Evolutionary conservation across 2,888 invertebrate species (phyloP).

Genomic region (Isotomurus palustris): DNA sequence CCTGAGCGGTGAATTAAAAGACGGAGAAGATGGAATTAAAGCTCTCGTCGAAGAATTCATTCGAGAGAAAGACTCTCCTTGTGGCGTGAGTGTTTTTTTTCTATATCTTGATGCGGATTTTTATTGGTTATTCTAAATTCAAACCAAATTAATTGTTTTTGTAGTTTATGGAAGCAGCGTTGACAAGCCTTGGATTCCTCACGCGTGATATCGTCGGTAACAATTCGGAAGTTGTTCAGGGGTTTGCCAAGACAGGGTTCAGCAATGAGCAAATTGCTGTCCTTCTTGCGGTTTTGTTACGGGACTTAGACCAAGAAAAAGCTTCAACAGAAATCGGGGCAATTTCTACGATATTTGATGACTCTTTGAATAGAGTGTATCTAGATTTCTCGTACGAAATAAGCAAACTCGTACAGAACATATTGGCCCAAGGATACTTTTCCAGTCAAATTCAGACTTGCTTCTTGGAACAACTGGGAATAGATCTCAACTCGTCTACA

Average conservation of each 20-base stretch:
- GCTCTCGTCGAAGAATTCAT: slow-evolving; percentile 52
- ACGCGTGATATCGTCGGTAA: slow-evolving; percentile 74
- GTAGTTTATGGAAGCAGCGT: slow-evolving; percentile 78
- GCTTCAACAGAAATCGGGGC: slow-evolving; percentile 72
- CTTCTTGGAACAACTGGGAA: slow-evolving; percentile 67
- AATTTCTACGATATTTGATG: slow-evolving; percentile 69
- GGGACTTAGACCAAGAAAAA: slow-evolving; percentile 85
- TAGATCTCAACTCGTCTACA: slow-evolving; percentile 56
- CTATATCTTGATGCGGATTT: too few species aligned
- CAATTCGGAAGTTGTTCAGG: slow-evolving; percentile 59
- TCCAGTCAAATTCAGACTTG: slow-evolving; percentile 65
- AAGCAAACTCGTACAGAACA: slow-evolving; percentile 73
- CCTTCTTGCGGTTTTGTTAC: slow-evolving; percentile 74
- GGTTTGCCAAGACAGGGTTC: slow-evolving; percentile 66
- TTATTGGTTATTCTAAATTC: too few species aligned
- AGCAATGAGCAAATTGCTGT: slow-evolving; percentile 85
- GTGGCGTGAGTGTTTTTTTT: slow-evolving; percentile 55
- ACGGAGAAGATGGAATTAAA: slow-evolving; percentile 38
- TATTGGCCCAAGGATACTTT: slow-evolving; percentile 67
- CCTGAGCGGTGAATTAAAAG: slow-evolving; percentile 34
- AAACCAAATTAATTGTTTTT: slow-evolving; percentile 40
- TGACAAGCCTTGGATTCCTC: slow-evolving; percentile 79
- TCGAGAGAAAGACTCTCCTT: slow-evolving; percentile 72
- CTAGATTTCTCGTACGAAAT: slow-evolving; percentile 71
- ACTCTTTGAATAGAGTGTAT: slow-evolving; percentile 65